Base-by-base conservation (phyloP, 2,113 vertebrate genomes). In the Leucosticte australis region DNA sequence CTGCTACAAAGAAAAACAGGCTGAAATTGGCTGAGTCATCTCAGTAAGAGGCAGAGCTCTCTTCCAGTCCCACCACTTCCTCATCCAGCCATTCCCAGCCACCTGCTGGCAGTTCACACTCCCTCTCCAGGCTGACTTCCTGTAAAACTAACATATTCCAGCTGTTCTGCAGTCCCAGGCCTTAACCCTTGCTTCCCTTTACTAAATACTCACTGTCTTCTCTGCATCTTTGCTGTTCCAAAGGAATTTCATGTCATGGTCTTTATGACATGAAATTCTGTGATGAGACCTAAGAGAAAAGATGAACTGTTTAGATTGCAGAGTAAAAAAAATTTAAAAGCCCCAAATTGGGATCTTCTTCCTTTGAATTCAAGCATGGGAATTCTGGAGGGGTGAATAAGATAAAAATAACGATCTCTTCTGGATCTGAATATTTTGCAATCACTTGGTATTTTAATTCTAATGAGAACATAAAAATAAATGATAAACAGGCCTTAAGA, bases 31-130 rank as follows among this genome's bases (percentile, higher is more conserved):
- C 62, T 0, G 0, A 91, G 60, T 30, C 49, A 68, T 57, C 57
- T 39, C 82, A 94, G 65, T 46, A 42, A 84, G 67, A 84, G 55
- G 55, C 81, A 96, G 74, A 76, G 35, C 31, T 47, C 74, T 91
- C 63, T 83, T 82, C 68, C 67, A 95, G 67, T 85, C 47, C 84
- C 70, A 95, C 67, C 77, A 63, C 30, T 17, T 56, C 70, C 13
- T 73, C 89, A 65, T 62, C 62, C 84, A 85, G 75, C 84, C 89
- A 59, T 92, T 91, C 96, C 84, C 95, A 96, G 67, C 57, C 95
- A 96, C 96, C 94, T 96, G 93, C 93, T 96, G 94, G 89, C 75
- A 94, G 93, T 91, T 95, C 91, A 76, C 75, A 80, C 89, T 94
- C 74, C 50, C 74, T 91, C 87, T 77, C 82, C 3, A 4, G 50